phyloP scores from a whole-genome alignment of 2,113 vertebrate genomes.

The Nothocercus julius region DNA sequence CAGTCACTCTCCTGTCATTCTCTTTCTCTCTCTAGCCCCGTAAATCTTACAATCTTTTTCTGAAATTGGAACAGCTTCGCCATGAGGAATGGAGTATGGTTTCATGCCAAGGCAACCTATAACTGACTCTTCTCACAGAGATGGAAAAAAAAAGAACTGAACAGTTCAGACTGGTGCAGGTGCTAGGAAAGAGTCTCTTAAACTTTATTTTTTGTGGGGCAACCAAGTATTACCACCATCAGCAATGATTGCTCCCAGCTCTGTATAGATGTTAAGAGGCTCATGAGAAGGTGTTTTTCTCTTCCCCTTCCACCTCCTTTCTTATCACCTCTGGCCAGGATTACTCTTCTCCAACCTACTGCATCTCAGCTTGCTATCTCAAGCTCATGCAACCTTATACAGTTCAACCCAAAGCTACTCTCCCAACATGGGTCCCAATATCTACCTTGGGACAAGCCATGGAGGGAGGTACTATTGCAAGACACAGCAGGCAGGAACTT shows the following conservation, averaged over 20 bases:
- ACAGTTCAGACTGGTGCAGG: not conserved
- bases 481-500: not conserved
- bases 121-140: not conserved
- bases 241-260: not conserved
- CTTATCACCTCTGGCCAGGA: not conserved
- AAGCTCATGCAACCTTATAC: not conserved
- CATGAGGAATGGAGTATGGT: not conserved
- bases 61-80: not conserved
- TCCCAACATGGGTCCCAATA: not conserved
- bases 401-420: not conserved
- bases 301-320: not conserved
- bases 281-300: not conserved
- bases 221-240: not conserved
- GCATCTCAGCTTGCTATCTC: not conserved
- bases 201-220: not conserved
- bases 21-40: not conserved
- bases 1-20: not conserved
- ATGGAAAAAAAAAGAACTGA: not conserved
- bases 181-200: not conserved
- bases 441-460: fast-evolving
- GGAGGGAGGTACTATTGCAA: not conserved
- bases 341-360: not conserved
- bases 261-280: not conserved
- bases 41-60: not conserved
- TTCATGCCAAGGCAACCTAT: not conserved